These are phyloP conservation scores for Hymenopus coronatus DNA, from an alignment of 2,888 invertebrate species.

Conservation along the genomic window DNA sequence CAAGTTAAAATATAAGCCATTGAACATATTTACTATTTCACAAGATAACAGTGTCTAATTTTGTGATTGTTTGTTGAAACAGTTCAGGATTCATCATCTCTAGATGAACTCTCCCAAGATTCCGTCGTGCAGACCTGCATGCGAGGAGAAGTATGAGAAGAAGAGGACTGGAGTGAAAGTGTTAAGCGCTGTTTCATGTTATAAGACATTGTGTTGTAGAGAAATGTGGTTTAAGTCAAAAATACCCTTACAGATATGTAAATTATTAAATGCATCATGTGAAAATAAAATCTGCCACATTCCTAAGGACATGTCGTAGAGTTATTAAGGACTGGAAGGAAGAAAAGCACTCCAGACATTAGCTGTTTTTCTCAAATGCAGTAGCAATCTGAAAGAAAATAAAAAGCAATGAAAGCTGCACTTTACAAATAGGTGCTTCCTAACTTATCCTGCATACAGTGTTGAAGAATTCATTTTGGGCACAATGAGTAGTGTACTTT, in stretches of 20 bases:
- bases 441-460: background rate
- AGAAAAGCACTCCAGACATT: too few species aligned
- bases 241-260: background rate
- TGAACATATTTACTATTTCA: background rate
- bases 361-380: too few species aligned
- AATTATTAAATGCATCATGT: background rate
- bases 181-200: background rate
- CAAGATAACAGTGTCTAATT: background rate
- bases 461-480: too few species aligned
- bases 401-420: background rate
- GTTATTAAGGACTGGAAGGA: too few species aligned
- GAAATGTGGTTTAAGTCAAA: background rate
- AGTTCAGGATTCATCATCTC: slow-evolving; percentile 62
- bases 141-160: slow-evolving; percentile 38
- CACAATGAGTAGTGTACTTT: too few species aligned
- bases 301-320: background rate
- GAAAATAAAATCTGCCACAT: background rate
- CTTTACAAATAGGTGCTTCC: background rate
- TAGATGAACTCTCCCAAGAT: slow-evolving; percentile 84
- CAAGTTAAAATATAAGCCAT: background rate
- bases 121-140: slow-evolving; percentile 63
- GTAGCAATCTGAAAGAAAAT: background rate
- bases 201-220: background rate
- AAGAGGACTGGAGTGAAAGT: background rate
- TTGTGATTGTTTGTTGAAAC: slow-evolving; percentile 42